Evolutionary conservation across 1,140 invertebrate genomes (phyloP).

Genomic region (Caenorhabditis brenneri): DNA sequence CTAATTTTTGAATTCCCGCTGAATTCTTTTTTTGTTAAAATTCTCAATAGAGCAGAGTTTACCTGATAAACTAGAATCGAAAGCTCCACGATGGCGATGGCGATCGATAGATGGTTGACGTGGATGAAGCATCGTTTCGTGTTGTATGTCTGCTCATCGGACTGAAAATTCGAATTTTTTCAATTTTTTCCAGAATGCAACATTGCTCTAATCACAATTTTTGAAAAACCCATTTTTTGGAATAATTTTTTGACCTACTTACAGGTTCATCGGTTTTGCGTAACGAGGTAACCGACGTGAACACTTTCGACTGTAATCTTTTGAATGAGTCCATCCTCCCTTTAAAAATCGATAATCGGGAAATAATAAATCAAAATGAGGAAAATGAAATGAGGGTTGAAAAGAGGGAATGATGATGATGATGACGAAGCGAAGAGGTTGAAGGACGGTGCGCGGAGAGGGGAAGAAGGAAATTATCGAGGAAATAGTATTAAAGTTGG

Average conservation of each 20-base stretch:
- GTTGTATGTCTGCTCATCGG: background rate
- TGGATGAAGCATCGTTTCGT: slow-evolving; percentile 22
- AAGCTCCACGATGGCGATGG: slow-evolving; percentile 9
- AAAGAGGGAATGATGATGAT: background rate
- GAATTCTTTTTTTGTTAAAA: too few relatives aligned
- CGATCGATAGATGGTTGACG: background rate
- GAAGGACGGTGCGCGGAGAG: background rate
- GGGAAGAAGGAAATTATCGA: background rate
- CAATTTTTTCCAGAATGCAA: too few relatives aligned
- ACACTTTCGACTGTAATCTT: slow-evolving; percentile 26
- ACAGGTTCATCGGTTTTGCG: slow-evolving; percentile 3
- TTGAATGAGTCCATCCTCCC: background rate
- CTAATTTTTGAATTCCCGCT: too few relatives aligned
- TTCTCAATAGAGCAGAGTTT: background rate
- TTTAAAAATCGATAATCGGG: background rate
- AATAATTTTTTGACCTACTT: background rate
- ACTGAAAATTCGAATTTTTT: background rate
- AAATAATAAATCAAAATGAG: background rate
- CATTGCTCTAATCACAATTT: too few relatives aligned
- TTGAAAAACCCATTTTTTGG: background rate
- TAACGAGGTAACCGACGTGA: slow-evolving; percentile 7
- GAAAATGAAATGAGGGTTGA: background rate
- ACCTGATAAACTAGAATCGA: slow-evolving; percentile 26
- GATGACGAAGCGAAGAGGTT: background rate
- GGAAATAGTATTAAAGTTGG: too few relatives aligned